Evolutionary conservation across 1,140 invertebrate species (phyloP).

Genomic region (Magallana gigas): DNA sequence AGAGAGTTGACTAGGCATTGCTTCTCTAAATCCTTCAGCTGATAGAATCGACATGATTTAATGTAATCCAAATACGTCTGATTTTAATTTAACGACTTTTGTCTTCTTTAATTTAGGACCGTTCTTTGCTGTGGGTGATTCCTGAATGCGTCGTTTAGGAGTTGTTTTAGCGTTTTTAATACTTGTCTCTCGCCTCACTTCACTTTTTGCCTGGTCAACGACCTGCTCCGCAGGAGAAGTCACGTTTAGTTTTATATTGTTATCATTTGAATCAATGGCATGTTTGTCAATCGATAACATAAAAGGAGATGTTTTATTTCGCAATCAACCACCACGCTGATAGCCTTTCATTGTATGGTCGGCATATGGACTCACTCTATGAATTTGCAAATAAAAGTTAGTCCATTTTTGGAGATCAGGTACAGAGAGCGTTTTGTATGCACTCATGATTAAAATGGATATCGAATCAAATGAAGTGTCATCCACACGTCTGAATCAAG

Average conservation of each 20-base stretch:
- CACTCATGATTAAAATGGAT: constrained; percentile 26
- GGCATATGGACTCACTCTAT: background rate
- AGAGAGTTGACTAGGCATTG: background rate
- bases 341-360: constrained; percentile 25
- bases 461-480: constrained; percentile 36
- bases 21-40: background rate
- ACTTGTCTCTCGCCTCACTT: background rate
- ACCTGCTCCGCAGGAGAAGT: constrained; percentile 38
- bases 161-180: background rate
- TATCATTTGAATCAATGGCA: background rate
- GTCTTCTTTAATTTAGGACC: background rate
- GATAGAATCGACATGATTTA: background rate
- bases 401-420: constrained; percentile 24
- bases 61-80: too few relatives aligned
- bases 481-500: constrained; percentile 21
- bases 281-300: constrained; percentile 26
- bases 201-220: constrained; percentile 45
- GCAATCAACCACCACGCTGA: background rate
- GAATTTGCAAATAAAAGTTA: background rate
- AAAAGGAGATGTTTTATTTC: constrained; percentile 25
- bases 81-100: too few relatives aligned
- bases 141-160: background rate
- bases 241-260: background rate
- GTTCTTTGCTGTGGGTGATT: background rate
- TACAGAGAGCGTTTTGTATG: background rate